Conservation (phyloP, 2,888 invertebrate genomes). For the Caenorhabditis zanzibari region DNA sequence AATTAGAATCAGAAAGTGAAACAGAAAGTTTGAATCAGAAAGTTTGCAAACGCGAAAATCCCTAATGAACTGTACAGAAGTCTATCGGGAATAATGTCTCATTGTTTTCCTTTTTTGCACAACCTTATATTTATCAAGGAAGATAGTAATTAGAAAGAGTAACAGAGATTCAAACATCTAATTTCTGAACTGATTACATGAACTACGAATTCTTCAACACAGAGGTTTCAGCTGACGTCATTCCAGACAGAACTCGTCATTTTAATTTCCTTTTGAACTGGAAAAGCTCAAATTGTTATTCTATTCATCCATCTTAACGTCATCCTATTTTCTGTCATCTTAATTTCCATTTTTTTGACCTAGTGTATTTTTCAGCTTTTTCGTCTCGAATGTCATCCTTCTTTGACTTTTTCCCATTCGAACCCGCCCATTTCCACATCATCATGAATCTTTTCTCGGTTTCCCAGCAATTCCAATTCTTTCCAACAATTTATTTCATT, state of each 20-base stretch:
- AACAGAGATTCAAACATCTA: neutral
- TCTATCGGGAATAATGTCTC: no score
- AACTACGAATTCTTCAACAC: neutral
- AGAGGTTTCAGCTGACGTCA: slow-evolving; percentile 12
- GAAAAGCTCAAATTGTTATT: slow-evolving; percentile 36
- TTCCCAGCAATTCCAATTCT: slow-evolving; percentile 47
- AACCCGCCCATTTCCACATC: slow-evolving; percentile 22
- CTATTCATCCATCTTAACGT: slow-evolving; percentile 29
- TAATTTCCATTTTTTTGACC: slow-evolving; percentile 15
- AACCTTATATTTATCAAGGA: neutral
- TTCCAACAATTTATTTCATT: slow-evolving; percentile 42
- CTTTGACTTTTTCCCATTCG: neutral
- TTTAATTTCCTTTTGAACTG: slow-evolving; percentile 16
- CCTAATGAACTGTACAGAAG: no score
- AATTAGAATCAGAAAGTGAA: no score
- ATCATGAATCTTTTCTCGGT: slow-evolving; percentile 15
- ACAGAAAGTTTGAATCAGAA: no score
- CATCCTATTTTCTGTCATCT: slow-evolving; percentile 23
- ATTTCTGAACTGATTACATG: neutral
- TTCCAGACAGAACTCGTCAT: slow-evolving; percentile 21
- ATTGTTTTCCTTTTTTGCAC: neutral
- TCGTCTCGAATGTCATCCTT: neutral
- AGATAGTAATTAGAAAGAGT: neutral
- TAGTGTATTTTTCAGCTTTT: no score
- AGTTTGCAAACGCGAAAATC: no score